phyloP scores from a whole-genome alignment of 1,140 invertebrate species.

The Drosophila rhopaloa region DNA sequence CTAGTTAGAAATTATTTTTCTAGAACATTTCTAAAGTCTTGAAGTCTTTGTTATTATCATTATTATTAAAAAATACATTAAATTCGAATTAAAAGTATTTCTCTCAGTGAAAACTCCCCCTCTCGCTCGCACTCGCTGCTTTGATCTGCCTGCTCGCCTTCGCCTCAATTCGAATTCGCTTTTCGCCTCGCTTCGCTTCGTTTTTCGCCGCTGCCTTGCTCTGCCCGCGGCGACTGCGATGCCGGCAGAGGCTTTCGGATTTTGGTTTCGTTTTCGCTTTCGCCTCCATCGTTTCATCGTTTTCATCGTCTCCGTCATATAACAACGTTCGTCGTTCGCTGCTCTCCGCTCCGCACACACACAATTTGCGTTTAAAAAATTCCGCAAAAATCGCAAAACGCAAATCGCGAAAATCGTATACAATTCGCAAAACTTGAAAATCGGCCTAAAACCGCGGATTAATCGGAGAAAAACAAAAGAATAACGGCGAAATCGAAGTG shows the following conservation, averaged over 20 bases:
- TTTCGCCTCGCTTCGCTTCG: slow-evolving; percentile 37
- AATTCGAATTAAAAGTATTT: background rate
- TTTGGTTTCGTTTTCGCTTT: slow-evolving; percentile 51
- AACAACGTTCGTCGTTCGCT: slow-evolving; percentile 36
- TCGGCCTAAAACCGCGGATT: slow-evolving; percentile 11
- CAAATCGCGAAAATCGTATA: slow-evolving; percentile 13
- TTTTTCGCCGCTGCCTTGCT: slow-evolving; percentile 41
- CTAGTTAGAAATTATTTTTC: no score
- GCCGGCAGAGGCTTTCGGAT: slow-evolving; percentile 12
- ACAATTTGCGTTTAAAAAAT: slow-evolving; percentile 37
- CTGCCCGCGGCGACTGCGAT: slow-evolving; percentile 27
- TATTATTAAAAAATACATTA: no score
- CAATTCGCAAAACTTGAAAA: slow-evolving; percentile 3
- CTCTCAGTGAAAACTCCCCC: background rate
- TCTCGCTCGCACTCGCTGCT: slow-evolving; percentile 4
- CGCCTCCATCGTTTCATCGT: slow-evolving; percentile 42
- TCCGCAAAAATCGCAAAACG: slow-evolving; percentile 29
- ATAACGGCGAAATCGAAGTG: slow-evolving; percentile 37
- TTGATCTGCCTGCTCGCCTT: slow-evolving; percentile 34
- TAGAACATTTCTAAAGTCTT: no score
- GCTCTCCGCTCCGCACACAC: slow-evolving; percentile 33
- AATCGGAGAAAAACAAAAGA: slow-evolving; percentile 25
- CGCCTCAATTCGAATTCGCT: slow-evolving; percentile 55
- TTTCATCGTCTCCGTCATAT: slow-evolving; percentile 19
- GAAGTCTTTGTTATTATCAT: no score